Evolutionary conservation across 2,888 invertebrate genomes (phyloP).

Genomic region (Monopis laevigella): DNA sequence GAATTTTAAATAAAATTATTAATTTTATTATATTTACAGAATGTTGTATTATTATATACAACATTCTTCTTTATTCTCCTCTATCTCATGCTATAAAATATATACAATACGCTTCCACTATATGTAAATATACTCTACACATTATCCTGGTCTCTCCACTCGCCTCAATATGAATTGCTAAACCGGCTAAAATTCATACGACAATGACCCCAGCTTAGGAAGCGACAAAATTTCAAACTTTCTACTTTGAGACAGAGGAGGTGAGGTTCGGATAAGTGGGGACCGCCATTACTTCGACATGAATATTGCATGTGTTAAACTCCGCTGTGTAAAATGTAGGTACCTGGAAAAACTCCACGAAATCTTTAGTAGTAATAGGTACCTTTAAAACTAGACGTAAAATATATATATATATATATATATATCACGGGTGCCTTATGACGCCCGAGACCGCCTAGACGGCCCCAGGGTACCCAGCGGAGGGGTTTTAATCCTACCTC

Average conservation of each 20-base stretch:
- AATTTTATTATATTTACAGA: too few species aligned
- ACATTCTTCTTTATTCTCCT: too few species aligned
- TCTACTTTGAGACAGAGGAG: slow-evolving; percentile 4
- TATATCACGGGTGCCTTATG: too few species aligned
- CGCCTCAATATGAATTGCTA: slow-evolving; percentile 5
- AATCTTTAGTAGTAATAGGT: background rate
- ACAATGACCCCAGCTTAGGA: slow-evolving; percentile 1
- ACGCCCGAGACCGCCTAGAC: too few species aligned
- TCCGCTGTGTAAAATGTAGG: slow-evolving; percentile 22
- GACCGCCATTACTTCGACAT: slow-evolving; percentile 14
- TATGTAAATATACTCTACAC: background rate
- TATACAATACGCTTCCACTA: background rate
- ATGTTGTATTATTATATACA: too few species aligned
- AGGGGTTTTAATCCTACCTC: too few species aligned
- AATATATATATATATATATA: too few species aligned
- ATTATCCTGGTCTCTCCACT: background rate
- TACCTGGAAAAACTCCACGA: slow-evolving; percentile 17
- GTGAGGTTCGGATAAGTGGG: slow-evolving; percentile 9
- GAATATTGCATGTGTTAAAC: slow-evolving; percentile 28
- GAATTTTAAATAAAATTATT: too few species aligned
- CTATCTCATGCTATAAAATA: too few species aligned
- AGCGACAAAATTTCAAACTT: slow-evolving; percentile 5
- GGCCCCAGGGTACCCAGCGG: too few species aligned
- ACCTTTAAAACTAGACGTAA: background rate
- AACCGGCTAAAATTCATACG: slow-evolving; percentile 9